Evolutionary conservation across 1,140 invertebrate genomes (phyloP), one percentile per base, ranked within the genome.

Genomic region (Caenorhabditis brenneri): DNA sequence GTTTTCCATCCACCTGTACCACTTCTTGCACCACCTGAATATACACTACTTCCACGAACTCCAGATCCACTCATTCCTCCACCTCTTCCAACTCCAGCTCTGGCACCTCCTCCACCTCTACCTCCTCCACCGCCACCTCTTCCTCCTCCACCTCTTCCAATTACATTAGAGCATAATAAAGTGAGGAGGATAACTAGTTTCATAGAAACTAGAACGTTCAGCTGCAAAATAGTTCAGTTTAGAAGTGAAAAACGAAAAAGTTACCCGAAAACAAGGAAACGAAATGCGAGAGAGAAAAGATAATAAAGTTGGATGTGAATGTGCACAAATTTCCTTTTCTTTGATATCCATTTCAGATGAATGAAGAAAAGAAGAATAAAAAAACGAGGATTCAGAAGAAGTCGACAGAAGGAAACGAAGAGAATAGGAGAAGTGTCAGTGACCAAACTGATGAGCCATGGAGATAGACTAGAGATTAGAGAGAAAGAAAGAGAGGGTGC

Each of bases 281-380:
- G 36, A 74, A n/a, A 31, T 3, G 7, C 42, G 10, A 7, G 1
- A 10, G n/a, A 36, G 22, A 31, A 42, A 24, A 24, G 29, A 24
- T 22, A 42, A 42, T 33, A 39, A 36, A 42, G 15, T 74, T 46
- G 65, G 33, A 42, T 31, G 36, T 39, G 36, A 74, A 65, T n/a
- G 16, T 16, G 36, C 6, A 31, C 6, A 24, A 42, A 42, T 27
- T 42, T 74, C 46, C 65, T 74, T 74, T 46, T 46, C 36, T 74
- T 74, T 74, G 33, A 42, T 74, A 74, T 74, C 36, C 65, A 74
- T 74, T 74, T 74, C 65, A 74, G 65, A 74, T 74, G 65, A 74
- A 74, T 42, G 65, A 16, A 36, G 24, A 36, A 36, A 31, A 36
- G 7, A 36, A n/a, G 19, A 36, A 65, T 19, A 36, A 7, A 42